These are phyloP conservation scores for Ophiothrix spiculata DNA, from an alignment of 35 echinoderm and acorn worm genomes.

Conservation along the genomic window DNA sequence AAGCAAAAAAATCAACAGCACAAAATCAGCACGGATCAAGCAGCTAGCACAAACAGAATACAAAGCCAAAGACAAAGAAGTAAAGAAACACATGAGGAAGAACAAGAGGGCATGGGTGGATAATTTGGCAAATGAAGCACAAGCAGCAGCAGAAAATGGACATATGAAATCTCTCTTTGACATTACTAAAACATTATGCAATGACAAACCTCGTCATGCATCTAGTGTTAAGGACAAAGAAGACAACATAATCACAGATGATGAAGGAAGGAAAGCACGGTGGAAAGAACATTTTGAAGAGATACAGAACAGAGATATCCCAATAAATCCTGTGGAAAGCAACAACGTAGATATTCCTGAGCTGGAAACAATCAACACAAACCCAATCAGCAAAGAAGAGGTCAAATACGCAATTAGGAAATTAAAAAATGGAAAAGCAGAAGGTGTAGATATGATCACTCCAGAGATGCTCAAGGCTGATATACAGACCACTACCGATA, in stretches of 20 bases:
- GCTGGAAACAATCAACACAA: neutral
- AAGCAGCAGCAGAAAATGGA: conserved; percentile 22
- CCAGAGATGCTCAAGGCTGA: conserved; percentile 5
- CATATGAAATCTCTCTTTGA: conserved; percentile 25
- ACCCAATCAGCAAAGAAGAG: neutral
- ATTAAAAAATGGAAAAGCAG: conserved; percentile 18
- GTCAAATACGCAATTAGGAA: neutral
- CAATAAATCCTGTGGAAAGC: neutral
- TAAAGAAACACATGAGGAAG: neutral
- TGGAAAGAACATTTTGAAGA: no score
- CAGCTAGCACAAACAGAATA: neutral
- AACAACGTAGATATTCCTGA: neutral
- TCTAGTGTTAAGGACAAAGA: conserved; percentile 14
- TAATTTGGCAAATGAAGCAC: conserved; percentile 2
- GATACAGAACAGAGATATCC: conserved; percentile 6
- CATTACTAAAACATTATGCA: conserved; percentile 35
- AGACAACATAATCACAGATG: neutral
- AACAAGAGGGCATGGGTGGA: conserved; percentile 20
- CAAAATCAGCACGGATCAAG: neutral
- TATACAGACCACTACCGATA: neutral
- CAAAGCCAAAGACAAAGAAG: conserved; percentile 13
- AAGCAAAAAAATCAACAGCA: neutral
- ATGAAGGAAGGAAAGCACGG: neutral
- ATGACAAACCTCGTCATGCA: conserved; percentile 10
- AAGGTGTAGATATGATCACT: neutral